These are phyloP conservation scores for Hydrocynus forskahlii DNA, from an alignment of 2,797 vertebrate genomes.

Conservation along the genomic window DNA sequence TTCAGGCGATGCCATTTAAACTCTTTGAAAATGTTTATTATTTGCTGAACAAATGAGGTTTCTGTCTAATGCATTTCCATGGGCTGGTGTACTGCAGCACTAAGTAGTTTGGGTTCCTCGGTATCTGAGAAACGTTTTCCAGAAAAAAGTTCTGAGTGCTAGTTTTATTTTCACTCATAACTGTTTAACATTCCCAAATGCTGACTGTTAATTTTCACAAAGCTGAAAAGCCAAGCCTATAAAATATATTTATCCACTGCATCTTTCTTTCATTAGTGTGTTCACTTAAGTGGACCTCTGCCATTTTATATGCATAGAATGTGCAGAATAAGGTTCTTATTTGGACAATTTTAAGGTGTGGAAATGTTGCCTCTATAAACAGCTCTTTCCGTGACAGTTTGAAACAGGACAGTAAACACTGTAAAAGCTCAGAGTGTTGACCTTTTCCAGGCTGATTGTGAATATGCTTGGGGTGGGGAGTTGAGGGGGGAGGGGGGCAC, in stretches of 20 bases:
- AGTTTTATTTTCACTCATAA: no score
- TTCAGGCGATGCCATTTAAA: conserved; percentile 31
- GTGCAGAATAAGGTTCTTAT: background rate
- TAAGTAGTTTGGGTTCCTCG: background rate
- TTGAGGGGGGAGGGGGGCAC: conserved; percentile 61
- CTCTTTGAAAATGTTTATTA: background rate
- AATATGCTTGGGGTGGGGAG: conserved; percentile 66
- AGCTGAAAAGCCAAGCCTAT: background rate
- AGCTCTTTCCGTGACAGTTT: background rate
- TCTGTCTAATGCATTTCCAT: background rate
- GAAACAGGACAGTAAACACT: conserved; percentile 24
- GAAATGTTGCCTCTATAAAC: conserved; percentile 2
- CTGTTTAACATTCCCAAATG: no score
- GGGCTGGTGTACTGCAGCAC: no score
- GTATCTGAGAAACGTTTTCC: background rate
- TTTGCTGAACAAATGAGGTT: background rate
- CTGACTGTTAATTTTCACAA: no score
- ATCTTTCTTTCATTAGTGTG: background rate
- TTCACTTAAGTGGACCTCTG: background rate
- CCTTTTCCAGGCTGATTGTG: conserved; percentile 76
- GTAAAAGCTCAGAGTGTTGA: conserved; percentile 59
- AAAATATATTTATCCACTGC: background rate
- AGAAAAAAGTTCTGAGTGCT: background rate
- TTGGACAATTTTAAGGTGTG: background rate
- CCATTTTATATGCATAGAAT: conserved; percentile 8